Percentiles rank a stretch among this genome's conserved stretches.
phyloP scores from a whole-genome alignment of 2,797 vertebrate species.

The Columba guinea region DNA sequence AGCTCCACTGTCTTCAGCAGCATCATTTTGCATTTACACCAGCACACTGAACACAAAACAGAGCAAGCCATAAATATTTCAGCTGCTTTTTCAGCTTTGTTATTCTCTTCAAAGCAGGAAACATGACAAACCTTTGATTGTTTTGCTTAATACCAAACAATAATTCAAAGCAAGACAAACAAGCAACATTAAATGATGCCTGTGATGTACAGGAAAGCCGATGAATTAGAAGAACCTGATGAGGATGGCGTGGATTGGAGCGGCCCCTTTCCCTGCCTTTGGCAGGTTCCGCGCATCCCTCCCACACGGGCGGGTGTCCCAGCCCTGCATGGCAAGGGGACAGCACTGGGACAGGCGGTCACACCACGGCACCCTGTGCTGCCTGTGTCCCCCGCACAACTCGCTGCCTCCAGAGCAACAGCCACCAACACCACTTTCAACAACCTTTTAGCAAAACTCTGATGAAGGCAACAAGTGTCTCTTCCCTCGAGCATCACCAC shows the following conservation, averaged over 20 bases:
- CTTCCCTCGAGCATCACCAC: neutral
- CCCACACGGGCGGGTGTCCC: rapidly evolving
- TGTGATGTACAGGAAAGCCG: slow-evolving; percentile 14
- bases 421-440: neutral
- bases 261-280: neutral
- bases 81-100: slow-evolving; percentile 65
- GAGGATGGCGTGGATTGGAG: neutral
- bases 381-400: neutral
- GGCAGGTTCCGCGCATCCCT: neutral
- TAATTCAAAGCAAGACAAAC: slow-evolving; percentile 74
- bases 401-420: neutral
- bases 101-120: slow-evolving; percentile 66
- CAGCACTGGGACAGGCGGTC: rapidly evolving
- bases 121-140: slow-evolving; percentile 77
- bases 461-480: rapidly evolving
- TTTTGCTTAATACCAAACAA: slow-evolving; percentile 72
- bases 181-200: slow-evolving; percentile 63
- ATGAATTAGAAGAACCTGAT: slow-evolving; percentile 40
- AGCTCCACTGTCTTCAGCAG: neutral
- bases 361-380: rapidly evolving
- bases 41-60: slow-evolving; percentile 3
- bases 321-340: neutral
- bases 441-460: neutral
- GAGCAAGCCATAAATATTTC: slow-evolving; percentile 72
- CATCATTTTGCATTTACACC: slow-evolving; percentile 49